phyloP scores from a whole-genome alignment of 2,113 vertebrate genomes.

The Toxotes chatareus region DNA sequence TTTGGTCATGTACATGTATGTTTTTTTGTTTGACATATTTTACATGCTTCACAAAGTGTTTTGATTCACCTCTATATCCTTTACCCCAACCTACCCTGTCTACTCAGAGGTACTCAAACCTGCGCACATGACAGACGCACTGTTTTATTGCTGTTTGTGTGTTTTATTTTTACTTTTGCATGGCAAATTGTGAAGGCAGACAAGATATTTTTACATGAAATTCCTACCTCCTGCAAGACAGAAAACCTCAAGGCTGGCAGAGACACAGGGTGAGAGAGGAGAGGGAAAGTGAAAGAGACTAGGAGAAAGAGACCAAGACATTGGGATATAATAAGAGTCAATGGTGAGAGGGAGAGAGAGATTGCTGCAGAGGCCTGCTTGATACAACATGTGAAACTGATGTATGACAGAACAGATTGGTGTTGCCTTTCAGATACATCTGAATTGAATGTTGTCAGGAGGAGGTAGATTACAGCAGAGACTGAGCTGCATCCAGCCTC shows the following conservation, averaged over 20 bases:
- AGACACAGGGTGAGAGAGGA: not conserved
- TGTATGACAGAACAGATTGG: slow-evolving; percentile 64
- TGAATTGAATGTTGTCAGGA: slow-evolving; percentile 56
- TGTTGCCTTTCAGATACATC: slow-evolving; percentile 61
- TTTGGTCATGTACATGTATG: no score
- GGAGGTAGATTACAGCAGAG: slow-evolving; percentile 51
- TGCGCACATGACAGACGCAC: no score
- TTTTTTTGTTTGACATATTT: not conserved
- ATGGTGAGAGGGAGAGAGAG: slow-evolving; percentile 2
- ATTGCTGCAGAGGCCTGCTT: slow-evolving; percentile 21
- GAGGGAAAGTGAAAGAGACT: slow-evolving; percentile 11
- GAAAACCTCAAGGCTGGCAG: slow-evolving; percentile 17
- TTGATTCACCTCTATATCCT: not conserved
- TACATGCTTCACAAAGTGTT: not conserved
- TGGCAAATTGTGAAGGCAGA: not conserved
- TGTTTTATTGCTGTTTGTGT: not conserved
- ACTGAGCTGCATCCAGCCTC: slow-evolving; percentile 32
- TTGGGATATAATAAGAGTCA: slow-evolving; percentile 3
- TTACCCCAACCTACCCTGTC: no score
- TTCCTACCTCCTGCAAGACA: not conserved
- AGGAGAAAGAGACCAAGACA: not conserved
- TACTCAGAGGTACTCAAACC: no score
- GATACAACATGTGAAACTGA: slow-evolving; percentile 65
- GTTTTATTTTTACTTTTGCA: not conserved
- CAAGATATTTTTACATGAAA: not conserved